These are phyloP conservation scores for Asbolus verrucosus DNA, from an alignment of 1,140 invertebrate genomes.

Conservation along the genomic window DNA sequence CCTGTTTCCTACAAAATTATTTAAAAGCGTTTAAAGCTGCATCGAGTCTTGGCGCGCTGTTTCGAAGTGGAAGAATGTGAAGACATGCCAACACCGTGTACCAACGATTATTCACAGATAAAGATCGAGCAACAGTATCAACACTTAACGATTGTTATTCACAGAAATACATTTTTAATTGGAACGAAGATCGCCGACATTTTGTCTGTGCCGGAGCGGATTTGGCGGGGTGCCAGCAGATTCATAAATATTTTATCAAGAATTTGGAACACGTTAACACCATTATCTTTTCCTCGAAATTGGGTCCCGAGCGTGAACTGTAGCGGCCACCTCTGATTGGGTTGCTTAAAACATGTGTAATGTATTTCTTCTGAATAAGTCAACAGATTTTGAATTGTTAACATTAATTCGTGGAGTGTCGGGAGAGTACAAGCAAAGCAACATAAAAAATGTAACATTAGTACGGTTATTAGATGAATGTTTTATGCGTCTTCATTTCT, in stretches of 20 bases:
- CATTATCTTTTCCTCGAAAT: constrained; percentile 15
- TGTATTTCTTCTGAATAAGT: constrained; percentile 23
- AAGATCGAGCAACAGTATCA: no score
- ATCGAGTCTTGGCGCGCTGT: constrained; percentile 16
- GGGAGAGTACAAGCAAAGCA: neutral
- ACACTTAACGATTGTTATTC: no score
- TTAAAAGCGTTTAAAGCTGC: constrained; percentile 32
- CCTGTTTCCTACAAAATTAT: constrained; percentile 83
- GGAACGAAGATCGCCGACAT: constrained; percentile 8
- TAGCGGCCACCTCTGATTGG: no score
- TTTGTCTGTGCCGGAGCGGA: constrained; percentile 20
- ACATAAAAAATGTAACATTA: no score
- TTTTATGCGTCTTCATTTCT: no score
- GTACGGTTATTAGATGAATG: no score
- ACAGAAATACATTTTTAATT: constrained; percentile 26
- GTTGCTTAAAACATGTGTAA: no score
- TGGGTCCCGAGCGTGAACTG: no score
- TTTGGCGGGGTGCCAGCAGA: constrained; percentile 51
- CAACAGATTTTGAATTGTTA: no score
- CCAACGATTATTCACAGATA: no score
- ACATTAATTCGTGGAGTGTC: no score
- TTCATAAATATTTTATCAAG: constrained; percentile 49
- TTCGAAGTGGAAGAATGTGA: neutral
- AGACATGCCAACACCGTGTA: constrained; percentile 42
- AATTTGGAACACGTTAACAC: constrained; percentile 47